Percentiles rank a stretch among this genome's conserved stretches.
These are phyloP conservation scores for Helleia helle DNA, from an alignment of 2,888 invertebrate genomes.

Conservation along the genomic window DNA sequence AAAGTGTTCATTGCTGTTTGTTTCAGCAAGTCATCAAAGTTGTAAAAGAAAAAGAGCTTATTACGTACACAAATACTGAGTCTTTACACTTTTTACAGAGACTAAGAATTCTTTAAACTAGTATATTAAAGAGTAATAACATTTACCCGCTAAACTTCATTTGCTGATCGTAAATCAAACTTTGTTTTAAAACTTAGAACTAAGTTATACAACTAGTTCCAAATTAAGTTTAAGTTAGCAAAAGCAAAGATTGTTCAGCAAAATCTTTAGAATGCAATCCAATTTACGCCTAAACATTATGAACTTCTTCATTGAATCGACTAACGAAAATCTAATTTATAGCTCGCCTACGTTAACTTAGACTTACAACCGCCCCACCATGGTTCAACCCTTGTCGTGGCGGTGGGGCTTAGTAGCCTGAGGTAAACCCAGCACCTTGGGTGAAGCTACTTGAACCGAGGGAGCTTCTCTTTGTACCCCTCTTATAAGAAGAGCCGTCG, in stretches of 20 bases:
- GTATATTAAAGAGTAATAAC: background rate
- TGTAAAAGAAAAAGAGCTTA: background rate
- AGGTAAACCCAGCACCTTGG: too few relatives aligned
- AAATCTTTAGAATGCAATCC: constrained; percentile 15
- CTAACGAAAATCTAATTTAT: background rate
- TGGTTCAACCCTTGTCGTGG: too few relatives aligned
- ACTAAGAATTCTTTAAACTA: background rate
- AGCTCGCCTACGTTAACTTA: too few relatives aligned
- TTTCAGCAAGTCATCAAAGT: background rate
- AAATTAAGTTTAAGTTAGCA: constrained; percentile 12
- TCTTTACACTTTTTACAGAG: background rate
- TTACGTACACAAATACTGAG: too few relatives aligned
- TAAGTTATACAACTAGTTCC: constrained; percentile 11
- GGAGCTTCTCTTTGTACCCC: too few relatives aligned
- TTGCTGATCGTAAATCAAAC: constrained; percentile 13
- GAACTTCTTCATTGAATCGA: constrained; percentile 8
- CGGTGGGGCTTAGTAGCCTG: too few relatives aligned
- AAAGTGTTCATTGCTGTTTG: too few relatives aligned
- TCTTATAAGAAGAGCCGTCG: too few relatives aligned
- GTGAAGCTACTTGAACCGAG: too few relatives aligned
- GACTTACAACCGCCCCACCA: too few relatives aligned
- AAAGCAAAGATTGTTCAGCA: constrained; percentile 15
- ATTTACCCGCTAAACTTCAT: background rate
- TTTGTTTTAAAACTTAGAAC: constrained; percentile 14
- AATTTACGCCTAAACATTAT: constrained; percentile 11